Evolutionary conservation across 2,797 vertebrate species (phyloP), one percentile per base, ranked within the genome.

Genomic region (Poecilia picta): DNA sequence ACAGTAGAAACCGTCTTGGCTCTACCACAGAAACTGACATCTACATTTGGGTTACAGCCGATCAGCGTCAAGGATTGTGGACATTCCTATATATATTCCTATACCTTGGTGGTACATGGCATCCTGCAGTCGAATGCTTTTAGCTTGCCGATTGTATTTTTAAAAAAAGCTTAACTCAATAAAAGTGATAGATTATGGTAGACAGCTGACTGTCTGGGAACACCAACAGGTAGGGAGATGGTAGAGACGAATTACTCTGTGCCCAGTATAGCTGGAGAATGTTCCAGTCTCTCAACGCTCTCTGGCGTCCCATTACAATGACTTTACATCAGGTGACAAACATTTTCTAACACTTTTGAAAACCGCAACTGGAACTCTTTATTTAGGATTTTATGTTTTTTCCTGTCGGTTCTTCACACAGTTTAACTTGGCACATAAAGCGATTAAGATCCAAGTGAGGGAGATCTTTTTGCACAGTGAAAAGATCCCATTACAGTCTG

Each of bases 401-500:
- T 39, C 10, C 18, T 66, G 62, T 8, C 62, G 20, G 62, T 36
- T 66, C 62, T 28, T 36, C 16, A 39, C 62, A 64, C 62, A 0
- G 2, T 64, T 36, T 66, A 36, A 66, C 33, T 66, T 18, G 33
- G 33, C 62, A 8, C 33, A 66, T 36, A 66, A 66, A 23, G 8
- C 20, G 36, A 23, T 5, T 66, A 39, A 66, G 62, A 39, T 20
- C 7, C 62, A 23, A 66, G 62, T 10, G 33, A 66, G 16, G 31
- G 39, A 39, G 18, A 39, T 20, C 8, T 66, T 33, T 64, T 8
- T 66, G 31, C 62, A 23, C 4, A 23, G 18, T 66, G 18, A 23
- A 66, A 66, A 39, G 33, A 36, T 39, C 62, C 76, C 70, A 47
- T 84, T 88, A 79, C 83, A 33, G 83, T 85, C 78, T 73, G 78